Evolutionary conservation across 2,113 vertebrate species (phyloP).

Genomic region (Heteronetta atricapilla): DNA sequence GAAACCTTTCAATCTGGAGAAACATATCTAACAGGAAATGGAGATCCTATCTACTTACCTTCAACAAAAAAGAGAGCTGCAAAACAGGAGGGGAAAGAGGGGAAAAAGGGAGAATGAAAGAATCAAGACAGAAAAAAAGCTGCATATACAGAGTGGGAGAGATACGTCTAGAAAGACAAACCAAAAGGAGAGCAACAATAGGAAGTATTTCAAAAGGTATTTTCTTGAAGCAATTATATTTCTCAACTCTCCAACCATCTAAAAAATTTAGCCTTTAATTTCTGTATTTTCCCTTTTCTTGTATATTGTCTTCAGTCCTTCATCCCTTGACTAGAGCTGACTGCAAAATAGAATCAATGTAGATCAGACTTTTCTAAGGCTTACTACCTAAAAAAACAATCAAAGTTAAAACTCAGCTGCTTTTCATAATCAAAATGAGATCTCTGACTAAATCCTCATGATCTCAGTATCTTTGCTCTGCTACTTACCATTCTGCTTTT

Average conservation of each 20-base stretch:
- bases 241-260: not conserved
- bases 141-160: not conserved
- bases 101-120: not conserved
- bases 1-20: not conserved
- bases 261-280: not conserved
- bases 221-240: not conserved
- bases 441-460: not conserved
- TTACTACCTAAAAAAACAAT: not conserved
- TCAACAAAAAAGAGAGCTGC: not conserved
- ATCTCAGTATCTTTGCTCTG: not conserved
- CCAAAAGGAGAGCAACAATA: not conserved
- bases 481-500: not conserved
- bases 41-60: not conserved
- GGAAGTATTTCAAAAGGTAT: not conserved
- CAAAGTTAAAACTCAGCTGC: not conserved
- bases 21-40: not conserved
- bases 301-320: not conserved
- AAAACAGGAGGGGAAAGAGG: not conserved
- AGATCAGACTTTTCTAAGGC: not conserved
- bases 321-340: not conserved
- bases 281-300: not conserved
- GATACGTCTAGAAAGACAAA: not conserved
- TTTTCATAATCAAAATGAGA: not conserved
- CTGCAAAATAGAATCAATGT: not conserved
- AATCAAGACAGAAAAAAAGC: not conserved